Conservation (phyloP, 2,888 invertebrate species). For the Macaria notata region DNA sequence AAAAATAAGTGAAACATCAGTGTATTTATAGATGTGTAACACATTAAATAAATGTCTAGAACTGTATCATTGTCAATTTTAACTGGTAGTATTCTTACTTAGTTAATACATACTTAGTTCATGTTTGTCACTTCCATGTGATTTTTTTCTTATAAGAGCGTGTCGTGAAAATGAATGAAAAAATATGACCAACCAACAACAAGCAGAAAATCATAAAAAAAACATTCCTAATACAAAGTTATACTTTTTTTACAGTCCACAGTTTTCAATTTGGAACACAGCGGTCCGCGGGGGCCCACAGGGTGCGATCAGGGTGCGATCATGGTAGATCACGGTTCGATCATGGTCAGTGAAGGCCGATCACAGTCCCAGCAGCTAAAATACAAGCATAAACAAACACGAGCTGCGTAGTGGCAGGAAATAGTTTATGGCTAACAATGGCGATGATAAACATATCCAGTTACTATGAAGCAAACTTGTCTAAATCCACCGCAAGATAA, state of each 20-base stretch:
- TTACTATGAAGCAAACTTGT: too few relatives aligned
- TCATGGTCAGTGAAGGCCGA: not conserved
- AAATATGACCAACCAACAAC: conserved; percentile 27
- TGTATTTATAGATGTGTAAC: too few relatives aligned
- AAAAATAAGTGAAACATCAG: too few relatives aligned
- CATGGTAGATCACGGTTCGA: not conserved
- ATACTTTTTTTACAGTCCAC: conserved; percentile 45
- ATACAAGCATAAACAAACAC: conserved; percentile 62
- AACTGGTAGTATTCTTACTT: too few relatives aligned
- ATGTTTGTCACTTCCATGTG: too few relatives aligned
- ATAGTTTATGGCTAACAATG: not conserved
- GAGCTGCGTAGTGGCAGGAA: conserved; percentile 58
- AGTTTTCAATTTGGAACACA: conserved; percentile 20
- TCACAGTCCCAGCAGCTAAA: conserved; percentile 45
- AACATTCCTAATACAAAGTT: conserved; percentile 42
- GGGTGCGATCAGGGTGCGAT: not conserved
- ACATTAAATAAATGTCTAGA: too few relatives aligned
- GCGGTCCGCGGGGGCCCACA: not conserved
- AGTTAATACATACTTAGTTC: too few relatives aligned
- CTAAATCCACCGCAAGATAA: too few relatives aligned
- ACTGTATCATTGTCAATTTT: too few relatives aligned
- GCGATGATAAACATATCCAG: too few relatives aligned
- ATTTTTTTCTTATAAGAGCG: too few relatives aligned
- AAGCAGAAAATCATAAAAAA: conserved; percentile 32
- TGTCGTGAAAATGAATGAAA: not conserved